Evolutionary conservation across 2,888 invertebrate genomes (phyloP).

Genomic region (Tholera decimalis): DNA sequence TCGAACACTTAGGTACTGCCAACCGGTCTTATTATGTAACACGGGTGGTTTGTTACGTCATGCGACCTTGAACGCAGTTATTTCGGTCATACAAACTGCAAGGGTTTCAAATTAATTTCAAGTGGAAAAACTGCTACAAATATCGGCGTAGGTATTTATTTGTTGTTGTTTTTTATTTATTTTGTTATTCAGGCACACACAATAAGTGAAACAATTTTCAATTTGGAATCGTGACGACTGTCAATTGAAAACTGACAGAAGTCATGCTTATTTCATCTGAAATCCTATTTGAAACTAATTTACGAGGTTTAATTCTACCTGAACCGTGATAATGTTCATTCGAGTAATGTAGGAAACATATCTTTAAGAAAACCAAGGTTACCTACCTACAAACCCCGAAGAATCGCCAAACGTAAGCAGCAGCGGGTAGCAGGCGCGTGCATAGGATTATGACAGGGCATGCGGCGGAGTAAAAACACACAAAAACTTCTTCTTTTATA

Average conservation of each 20-base stretch:
- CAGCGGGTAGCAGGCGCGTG: no score
- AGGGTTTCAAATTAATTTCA: conserved; percentile 48
- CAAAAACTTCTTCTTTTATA: no score
- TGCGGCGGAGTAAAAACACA: no score
- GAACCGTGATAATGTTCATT: background rate
- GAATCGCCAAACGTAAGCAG: no score
- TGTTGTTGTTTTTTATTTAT: conserved; percentile 2
- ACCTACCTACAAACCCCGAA: no score
- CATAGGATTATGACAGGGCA: no score
- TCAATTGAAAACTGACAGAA: conserved; percentile 4
- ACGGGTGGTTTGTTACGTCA: conserved; percentile 60
- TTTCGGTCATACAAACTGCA: conserved; percentile 52
- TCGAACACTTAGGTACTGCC: conserved; percentile 32
- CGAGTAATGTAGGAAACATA: no score
- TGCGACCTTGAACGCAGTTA: conserved; percentile 58
- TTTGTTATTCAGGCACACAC: no score
- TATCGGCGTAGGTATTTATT: background rate
- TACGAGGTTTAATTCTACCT: background rate
- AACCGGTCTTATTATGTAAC: conserved; percentile 62
- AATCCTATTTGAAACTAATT: background rate
- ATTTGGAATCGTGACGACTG: background rate
- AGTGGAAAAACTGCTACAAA: conserved; percentile 7
- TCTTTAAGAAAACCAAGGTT: no score
- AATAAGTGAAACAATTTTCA: background rate
- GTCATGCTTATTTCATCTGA: background rate